Conservation (phyloP, 92 coral and sea anemone species). For the Parazoanthus swiftii region DNA sequence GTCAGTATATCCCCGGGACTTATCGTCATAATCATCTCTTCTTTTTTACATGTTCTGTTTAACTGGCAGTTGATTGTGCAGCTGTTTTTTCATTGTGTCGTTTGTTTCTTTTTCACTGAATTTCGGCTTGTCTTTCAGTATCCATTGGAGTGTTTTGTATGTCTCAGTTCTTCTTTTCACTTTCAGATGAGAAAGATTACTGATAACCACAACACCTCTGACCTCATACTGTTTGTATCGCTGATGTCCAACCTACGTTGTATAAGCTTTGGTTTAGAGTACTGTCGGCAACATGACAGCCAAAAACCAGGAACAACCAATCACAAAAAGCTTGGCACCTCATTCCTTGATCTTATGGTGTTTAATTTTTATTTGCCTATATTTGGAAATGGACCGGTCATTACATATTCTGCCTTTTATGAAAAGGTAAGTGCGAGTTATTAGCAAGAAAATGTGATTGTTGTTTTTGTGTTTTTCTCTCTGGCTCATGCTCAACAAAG, state of each 20-base stretch:
- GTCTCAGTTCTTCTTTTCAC: neutral
- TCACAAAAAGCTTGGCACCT: slow-evolving; percentile 44
- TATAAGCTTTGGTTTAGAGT: slow-evolving; percentile 86
- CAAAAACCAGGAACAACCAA: slow-evolving; percentile 8
- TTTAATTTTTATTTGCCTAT: slow-evolving; percentile 88
- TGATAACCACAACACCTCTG: slow-evolving; percentile 49
- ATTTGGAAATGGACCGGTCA: slow-evolving; percentile 92
- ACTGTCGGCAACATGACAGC: slow-evolving; percentile 58
- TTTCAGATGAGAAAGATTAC: slow-evolving; percentile 67
- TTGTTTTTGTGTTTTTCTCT: no score
- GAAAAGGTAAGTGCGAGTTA: slow-evolving; percentile 60
- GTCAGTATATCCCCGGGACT: no score
- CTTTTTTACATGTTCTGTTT: no score
- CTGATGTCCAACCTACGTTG: slow-evolving; percentile 88
- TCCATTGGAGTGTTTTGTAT: neutral
- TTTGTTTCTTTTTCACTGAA: neutral
- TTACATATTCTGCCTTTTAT: slow-evolving; percentile 74
- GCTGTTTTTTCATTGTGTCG: no score
- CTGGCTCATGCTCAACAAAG: no score
- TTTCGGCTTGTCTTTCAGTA: neutral
- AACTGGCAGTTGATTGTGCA: no score
- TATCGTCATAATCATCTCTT: no score
- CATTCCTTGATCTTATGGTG: slow-evolving; percentile 78
- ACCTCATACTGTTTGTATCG: slow-evolving; percentile 68
- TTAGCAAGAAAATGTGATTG: no score